Evolutionary conservation across 2,113 vertebrate genomes (phyloP).

Genomic region (Marmota monax): DNA sequence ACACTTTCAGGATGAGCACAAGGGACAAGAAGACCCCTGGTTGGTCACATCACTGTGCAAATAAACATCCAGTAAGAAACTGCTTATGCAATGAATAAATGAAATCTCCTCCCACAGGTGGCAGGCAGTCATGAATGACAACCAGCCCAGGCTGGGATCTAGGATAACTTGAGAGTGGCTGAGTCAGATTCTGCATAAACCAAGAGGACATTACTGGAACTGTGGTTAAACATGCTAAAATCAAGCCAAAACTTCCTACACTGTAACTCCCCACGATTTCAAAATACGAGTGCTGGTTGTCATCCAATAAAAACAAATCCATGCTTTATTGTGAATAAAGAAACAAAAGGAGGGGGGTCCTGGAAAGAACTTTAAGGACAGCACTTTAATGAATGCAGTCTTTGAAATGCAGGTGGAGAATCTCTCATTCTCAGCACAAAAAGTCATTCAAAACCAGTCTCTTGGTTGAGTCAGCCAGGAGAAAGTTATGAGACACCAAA

Average conservation of each 20-base stretch:
- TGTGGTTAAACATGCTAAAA: constrained; percentile 83
- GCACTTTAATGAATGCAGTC: neutral
- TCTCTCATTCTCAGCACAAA: neutral
- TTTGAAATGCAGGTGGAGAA: constrained; percentile 28
- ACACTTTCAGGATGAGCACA: neutral
- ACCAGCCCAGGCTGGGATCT: neutral
- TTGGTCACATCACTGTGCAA: neutral
- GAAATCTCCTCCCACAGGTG: neutral
- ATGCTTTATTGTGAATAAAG: constrained; percentile 16
- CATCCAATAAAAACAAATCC: constrained; percentile 22
- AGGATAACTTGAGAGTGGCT: constrained; percentile 41
- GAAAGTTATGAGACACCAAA: neutral
- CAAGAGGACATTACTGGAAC: constrained; percentile 64
- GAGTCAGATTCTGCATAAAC: constrained; percentile 63
- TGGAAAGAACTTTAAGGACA: neutral
- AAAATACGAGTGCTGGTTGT: constrained; percentile 6
- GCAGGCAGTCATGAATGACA: neutral
- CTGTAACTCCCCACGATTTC: constrained; percentile 17
- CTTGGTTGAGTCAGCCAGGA: neutral
- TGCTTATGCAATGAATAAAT: neutral
- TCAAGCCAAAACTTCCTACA: constrained; percentile 74
- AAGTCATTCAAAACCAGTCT: neutral
- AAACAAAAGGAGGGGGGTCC: neutral
- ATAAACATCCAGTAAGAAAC: neutral
- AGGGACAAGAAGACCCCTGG: neutral